Evolutionary conservation across 1,140 invertebrate species (phyloP).

Genomic region (Panulirus ornatus): DNA sequence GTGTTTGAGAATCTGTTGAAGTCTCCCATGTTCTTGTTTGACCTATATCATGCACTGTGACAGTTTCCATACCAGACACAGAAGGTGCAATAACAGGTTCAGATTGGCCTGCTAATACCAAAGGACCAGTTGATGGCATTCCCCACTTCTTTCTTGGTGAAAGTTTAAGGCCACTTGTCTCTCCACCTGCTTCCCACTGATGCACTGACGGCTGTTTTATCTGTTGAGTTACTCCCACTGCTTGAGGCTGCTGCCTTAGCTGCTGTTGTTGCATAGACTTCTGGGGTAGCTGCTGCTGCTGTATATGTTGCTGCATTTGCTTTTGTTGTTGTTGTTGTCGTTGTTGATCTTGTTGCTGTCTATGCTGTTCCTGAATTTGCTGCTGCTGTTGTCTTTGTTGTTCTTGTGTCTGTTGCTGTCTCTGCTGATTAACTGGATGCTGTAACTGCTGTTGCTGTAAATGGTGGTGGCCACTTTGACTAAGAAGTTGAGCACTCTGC

Average conservation of each 20-base stretch:
- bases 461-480: conserved; percentile 32
- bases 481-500: conserved; percentile 24
- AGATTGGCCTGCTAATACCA: conserved; percentile 61
- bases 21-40: background rate
- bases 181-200: conserved; percentile 65
- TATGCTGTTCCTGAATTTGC: conserved; percentile 44
- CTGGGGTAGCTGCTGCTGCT: conserved; percentile 46
- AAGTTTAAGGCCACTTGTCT: conserved; percentile 26
- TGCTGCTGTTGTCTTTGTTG: conserved; percentile 53
- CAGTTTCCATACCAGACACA: background rate
- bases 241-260: conserved; percentile 49
- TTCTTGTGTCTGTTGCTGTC: conserved; percentile 52
- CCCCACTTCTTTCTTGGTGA: conserved; percentile 72
- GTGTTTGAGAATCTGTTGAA: background rate
- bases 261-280: conserved; percentile 55
- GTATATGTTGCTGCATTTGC: conserved; percentile 44
- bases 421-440: conserved; percentile 54
- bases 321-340: conserved; percentile 54
- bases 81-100: conserved; percentile 11
- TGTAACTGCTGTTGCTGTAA: conserved; percentile 53
- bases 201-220: conserved; percentile 39
- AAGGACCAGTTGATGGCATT: conserved; percentile 23
- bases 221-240: conserved; percentile 34
- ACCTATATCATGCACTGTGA: background rate
- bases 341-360: conserved; percentile 57